Conservation (phyloP, 2,113 vertebrate genomes). For the Austrofundulus limnaeus region DNA sequence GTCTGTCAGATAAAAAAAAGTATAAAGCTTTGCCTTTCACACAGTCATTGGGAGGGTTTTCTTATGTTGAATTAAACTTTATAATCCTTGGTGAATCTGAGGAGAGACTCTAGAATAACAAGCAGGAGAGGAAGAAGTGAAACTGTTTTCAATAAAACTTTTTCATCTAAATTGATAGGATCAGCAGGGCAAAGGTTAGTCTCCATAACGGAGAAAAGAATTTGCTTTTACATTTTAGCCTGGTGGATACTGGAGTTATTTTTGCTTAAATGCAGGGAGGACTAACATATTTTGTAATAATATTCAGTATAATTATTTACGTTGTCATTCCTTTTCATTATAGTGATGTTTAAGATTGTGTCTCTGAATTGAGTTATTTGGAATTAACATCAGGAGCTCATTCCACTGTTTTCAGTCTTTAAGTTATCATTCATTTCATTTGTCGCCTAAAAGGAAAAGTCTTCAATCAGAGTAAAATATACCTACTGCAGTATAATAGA, state of each 20-base stretch:
- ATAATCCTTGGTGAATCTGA: slow-evolving; percentile 30
- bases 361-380: slow-evolving; percentile 12
- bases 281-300: neutral
- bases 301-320: slow-evolving; percentile 12
- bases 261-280: slow-evolving; percentile 1
- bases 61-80: slow-evolving; percentile 19
- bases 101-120: slow-evolving; percentile 28
- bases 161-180: slow-evolving; percentile 12
- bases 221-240: neutral
- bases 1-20: slow-evolving; percentile 13
- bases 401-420: neutral
- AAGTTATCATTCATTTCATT: slow-evolving; percentile 12
- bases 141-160: slow-evolving; percentile 26
- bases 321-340: neutral
- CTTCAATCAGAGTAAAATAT: slow-evolving; percentile 9
- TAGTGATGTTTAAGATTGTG: neutral
- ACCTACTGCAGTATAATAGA: slow-evolving; percentile 10
- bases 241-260: neutral
- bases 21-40: slow-evolving; percentile 17
- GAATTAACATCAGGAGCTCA: neutral
- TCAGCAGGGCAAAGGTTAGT: neutral
- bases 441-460: neutral
- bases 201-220: neutral
- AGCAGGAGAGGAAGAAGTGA: slow-evolving; percentile 6
- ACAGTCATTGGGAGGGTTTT: slow-evolving; percentile 3